Base-by-base conservation (phyloP, 2,797 vertebrate species). In the Scarus forsteni region DNA sequence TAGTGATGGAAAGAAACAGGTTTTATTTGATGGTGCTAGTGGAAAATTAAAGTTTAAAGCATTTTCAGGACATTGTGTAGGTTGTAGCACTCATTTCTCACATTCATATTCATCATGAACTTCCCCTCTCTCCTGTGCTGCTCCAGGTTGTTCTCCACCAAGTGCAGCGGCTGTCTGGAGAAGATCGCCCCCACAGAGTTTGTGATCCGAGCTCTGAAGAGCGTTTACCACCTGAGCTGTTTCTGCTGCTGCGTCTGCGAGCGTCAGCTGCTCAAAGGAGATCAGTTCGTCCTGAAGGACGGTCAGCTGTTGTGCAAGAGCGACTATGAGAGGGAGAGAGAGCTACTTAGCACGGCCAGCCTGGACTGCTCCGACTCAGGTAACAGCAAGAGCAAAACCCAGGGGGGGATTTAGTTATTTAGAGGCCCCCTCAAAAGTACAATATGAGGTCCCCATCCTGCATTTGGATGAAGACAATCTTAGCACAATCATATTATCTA, bases 161-260 rank as follows among this genome's bases (percentile, higher is more conserved):
- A 98, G 83, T 99, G 97, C 85, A 97, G 95, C 0, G 95, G 96
- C 70, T 99, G 97, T 87, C 94, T 97, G 93, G 96, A 97, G 88
- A 97, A 95, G 88, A 98, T 99, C 0, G 94, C 95, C 0, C 96
- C 97, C 0, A 97, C 96, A 0, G 97, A 98, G 84, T 96, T 98
- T 0, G 97, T 99, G 81, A 99, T 99, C 96, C 94, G 97, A 35
- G 97, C 97, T 0, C 93, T 97, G 81, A 96, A 97, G 76, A 96
- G 95, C 0, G 96, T 99, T 43, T 99, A 97, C 90, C 97, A 99
- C 90, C 93, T 98, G 66, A 94, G 94, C 92, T 99, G 97, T 90
- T 99, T 99, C 94, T 96, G 95, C 92, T 99, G 97, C 91, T 97
- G 96, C 0, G 93, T 98, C 7, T 99, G 97, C 0, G 96, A 98